phyloP scores from a whole-genome alignment of 2,113 vertebrate species.

The Corythornis madagascariensis region DNA sequence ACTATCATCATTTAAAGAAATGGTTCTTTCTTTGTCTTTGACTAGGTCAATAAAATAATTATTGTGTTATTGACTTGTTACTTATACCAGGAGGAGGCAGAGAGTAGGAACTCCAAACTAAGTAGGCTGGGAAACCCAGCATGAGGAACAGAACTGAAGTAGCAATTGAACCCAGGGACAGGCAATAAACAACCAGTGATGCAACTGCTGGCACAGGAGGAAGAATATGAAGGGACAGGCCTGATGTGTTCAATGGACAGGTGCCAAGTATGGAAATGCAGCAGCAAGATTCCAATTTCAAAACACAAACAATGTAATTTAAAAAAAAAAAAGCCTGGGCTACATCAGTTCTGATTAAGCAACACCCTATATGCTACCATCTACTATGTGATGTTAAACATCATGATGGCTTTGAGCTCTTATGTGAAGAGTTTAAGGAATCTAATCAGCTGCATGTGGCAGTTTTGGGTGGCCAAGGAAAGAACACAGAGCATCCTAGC shows the following conservation, averaged over 20 bases:
- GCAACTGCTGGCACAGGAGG: not conserved
- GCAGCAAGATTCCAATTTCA: not conserved
- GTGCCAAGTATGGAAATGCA: not conserved
- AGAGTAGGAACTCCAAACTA: not conserved
- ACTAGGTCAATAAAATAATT: constrained; percentile 16
- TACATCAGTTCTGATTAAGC: not conserved
- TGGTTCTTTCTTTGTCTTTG: not conserved
- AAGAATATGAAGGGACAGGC: not conserved
- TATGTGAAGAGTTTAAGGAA: not conserved
- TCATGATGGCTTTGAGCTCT: not conserved
- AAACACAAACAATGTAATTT: not conserved
- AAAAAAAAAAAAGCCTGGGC: not conserved
- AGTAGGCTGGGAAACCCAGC: not conserved
- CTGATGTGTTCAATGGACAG: not conserved
- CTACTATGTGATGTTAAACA: not conserved
- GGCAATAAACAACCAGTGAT: not conserved
- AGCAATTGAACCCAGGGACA: not conserved
- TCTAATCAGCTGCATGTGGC: not conserved
- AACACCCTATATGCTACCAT: not conserved
- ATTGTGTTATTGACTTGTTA: not conserved
- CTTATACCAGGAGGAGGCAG: not conserved
- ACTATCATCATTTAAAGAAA: not conserved
- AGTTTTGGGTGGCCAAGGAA: not conserved
- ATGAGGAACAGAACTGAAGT: not conserved
- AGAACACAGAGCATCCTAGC: not conserved